Conservation (phyloP, 2,113 vertebrate species). For the Ammodytes marinus region DNA sequence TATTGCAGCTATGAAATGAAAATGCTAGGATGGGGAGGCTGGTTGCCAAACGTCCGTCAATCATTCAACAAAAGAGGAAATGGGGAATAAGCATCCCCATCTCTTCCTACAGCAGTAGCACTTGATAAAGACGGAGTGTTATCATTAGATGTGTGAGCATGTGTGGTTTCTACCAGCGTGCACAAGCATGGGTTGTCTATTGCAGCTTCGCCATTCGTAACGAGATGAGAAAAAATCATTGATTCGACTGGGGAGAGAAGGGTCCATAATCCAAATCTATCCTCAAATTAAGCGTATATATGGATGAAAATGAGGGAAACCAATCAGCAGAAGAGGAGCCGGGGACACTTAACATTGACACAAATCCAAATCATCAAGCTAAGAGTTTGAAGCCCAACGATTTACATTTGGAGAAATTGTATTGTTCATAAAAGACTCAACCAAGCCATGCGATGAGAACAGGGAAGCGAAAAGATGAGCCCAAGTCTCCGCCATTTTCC, state of each 20-base stretch:
- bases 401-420: background rate
- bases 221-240: conserved; percentile 8
- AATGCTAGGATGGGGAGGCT: conserved; percentile 52
- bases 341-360: background rate
- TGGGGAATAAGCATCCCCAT: conserved; percentile 45
- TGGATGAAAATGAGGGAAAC: conserved; percentile 15
- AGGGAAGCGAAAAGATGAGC: conserved; percentile 9
- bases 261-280: conserved; percentile 6
- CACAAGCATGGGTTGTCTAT: background rate
- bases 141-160: conserved; percentile 36
- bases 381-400: background rate
- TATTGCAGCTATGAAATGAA: conserved; percentile 68
- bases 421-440: background rate
- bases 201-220: conserved; percentile 3
- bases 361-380: background rate
- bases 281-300: background rate
- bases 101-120: conserved; percentile 44
- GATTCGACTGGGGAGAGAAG: conserved; percentile 11
- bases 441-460: conserved; percentile 4
- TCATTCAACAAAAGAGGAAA: conserved; percentile 70
- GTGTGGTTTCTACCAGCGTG: conserved; percentile 8
- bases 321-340: conserved; percentile 15
- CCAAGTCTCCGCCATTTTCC: conserved; percentile 12
- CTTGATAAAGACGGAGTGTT: conserved; percentile 66
- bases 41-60: conserved; percentile 66